Evolutionary conservation across 2,797 vertebrate genomes (phyloP), one percentile per base, ranked within the genome.

Genomic region (Naso thynnoides): DNA sequence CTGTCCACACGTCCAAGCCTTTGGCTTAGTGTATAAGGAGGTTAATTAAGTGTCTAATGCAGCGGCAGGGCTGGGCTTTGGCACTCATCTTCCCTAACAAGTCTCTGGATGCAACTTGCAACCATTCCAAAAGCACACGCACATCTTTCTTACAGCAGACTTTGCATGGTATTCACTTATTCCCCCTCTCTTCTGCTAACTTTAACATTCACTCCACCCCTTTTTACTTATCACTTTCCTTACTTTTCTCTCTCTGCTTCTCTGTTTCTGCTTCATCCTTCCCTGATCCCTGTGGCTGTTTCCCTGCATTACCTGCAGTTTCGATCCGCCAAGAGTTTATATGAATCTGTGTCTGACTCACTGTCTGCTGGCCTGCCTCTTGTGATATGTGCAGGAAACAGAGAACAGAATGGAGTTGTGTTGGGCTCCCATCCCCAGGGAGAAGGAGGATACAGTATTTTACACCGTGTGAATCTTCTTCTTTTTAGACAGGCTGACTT

Each of bases 31-130:
- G 42, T 83, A 84, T 89, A 86, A 85, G 58, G 83, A 92, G 91
- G 92, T 93, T 94, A 93, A 94, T 93, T 92, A 92, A 89, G 88
- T 92, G 88, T 93, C 86, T 91, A 90, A 92, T 90, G 74, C 79
- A 89, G 86, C 55, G 39, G 83, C 72, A 70, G 77, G 80, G 74
- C 68, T 44, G 44, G 78, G 72, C 74, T 85, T 88, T 92, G 83
- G 89, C 88, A 91, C 84, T 90, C 85, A 87, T 92, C 82, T 89
- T 67, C 84, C 42, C 64, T 88, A 91, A 91, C 84, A 89, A 89
- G 79, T 88, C 89, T 91, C 86, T 82, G 73, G 87, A 87, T 90
- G 86, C 55, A 57, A 81, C 84, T 81, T 78, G 58, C 68, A 71
- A 68, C 77, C 81, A 74, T 79, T 81, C 68, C 57, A 70, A 83